Percentiles rank a stretch among this genome's conserved stretches.
Evolutionary conservation across 2,113 vertebrate genomes (phyloP).

Genomic region (Oryctolagus cuniculus): mOryCun1.1 NC_091440.1:59979501-59980000

Average conservation of each 20-base stretch:
- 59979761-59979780: background rate
- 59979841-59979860: background rate
- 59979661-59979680: background rate
- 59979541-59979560: background rate
- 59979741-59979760: background rate
- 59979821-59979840: background rate
- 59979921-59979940: too few relatives aligned
- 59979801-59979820: background rate
- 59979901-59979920: too few relatives aligned
- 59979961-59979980: too few relatives aligned
- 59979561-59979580: background rate
- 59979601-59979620: background rate
- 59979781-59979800: background rate
- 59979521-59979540: background rate
- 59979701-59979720: background rate
- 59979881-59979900: background rate
- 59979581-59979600: background rate
- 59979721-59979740: background rate
- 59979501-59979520: background rate
- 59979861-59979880: background rate
- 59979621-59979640: background rate
- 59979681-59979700: background rate
- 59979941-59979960: too few relatives aligned
- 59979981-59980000: too few relatives aligned
- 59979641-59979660: background rate